These are phyloP conservation scores for Morpho achilles DNA, from an alignment of 2,888 invertebrate species.

Conservation along the genomic window DNA sequence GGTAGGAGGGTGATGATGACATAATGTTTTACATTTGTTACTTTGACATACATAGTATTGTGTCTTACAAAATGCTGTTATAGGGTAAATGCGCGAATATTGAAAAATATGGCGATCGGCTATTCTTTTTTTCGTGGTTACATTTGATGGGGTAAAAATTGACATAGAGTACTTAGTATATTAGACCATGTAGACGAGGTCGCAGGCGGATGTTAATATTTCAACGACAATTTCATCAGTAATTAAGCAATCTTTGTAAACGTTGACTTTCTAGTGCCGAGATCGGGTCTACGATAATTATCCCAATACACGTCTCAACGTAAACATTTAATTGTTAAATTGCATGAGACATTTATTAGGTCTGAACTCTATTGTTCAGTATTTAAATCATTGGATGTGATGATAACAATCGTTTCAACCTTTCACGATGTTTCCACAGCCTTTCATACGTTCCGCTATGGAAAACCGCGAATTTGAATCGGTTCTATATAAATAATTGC, in stretches of 20 bases:
- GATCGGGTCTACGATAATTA: conserved; percentile 4
- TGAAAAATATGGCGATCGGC: too few relatives aligned
- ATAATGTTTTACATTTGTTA: too few relatives aligned
- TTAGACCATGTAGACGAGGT: too few relatives aligned
- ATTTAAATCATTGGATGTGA: conserved; percentile 67
- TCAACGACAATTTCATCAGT: neutral
- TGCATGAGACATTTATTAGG: conserved; percentile 40
- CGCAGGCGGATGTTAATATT: too few relatives aligned
- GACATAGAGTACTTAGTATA: too few relatives aligned
- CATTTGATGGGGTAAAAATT: too few relatives aligned
- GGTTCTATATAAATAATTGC: conserved; percentile 21
- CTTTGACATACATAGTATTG: too few relatives aligned
- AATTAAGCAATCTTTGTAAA: neutral
- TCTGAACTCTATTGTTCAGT: conserved; percentile 58
- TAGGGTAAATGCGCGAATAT: too few relatives aligned
- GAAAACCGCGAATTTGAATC: conserved; percentile 21
- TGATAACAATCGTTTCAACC: conserved; percentile 65
- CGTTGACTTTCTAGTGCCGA: neutral
- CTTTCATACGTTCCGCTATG: conserved; percentile 30
- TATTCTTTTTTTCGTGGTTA: too few relatives aligned
- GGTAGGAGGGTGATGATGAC: too few relatives aligned
- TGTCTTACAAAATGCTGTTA: too few relatives aligned
- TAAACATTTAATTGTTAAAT: conserved; percentile 37
- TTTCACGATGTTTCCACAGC: conserved; percentile 62
- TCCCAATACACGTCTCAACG: neutral